Base-by-base conservation (phyloP, 2,113 vertebrate genomes). In the Dipodomys merriami region DNA sequence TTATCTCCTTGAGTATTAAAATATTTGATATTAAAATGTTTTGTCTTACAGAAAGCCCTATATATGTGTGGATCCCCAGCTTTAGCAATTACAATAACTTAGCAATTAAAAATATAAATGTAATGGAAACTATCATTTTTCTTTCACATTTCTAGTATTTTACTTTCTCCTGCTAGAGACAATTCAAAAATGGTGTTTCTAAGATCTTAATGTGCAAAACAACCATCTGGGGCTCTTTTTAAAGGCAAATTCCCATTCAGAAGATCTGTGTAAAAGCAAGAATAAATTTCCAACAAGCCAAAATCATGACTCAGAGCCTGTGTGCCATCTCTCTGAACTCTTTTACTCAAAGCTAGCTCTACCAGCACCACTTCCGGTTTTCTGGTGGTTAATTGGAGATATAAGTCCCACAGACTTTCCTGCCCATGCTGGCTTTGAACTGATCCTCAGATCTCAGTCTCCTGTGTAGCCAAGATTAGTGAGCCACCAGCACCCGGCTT, bases 231-330 rank as follows among this genome's bases (percentile, higher is more conserved):
- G 44, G 46, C 68, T 64, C 35, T 68, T 88, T 87, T 69, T 82
- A 94, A 86, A 89, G 60, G 35, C 25, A 81, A 67, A 93, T 88
- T 88, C 16, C 83, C 39, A 96, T 57, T 94, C 65, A 94, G 68
- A 93, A 95, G 82, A 92, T 67, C 20, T 79, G 30, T 25, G 65
- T 74, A 87, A 71, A 39, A 30, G 46, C 60, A 78, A 77, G 15
- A 83, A 20, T 83, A 25, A 39, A 79, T 65, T 95, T 78, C 69
- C 60, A 93, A 46, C 74, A 92, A 82, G 68, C 23, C 80, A 83
- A 88, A 89, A 88, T 87, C 60, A 89, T 46, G 65, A 10, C 62
- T 1, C 77, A 39, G 39, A 39, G 39, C 39, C 39, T 39, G 39
- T 39, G 39, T 6, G 0, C 39, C 39, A 1, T 39, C 39, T 39